phyloP scores from a whole-genome alignment of 1,140 invertebrate species.

The Andricus grossulariae region DNA sequence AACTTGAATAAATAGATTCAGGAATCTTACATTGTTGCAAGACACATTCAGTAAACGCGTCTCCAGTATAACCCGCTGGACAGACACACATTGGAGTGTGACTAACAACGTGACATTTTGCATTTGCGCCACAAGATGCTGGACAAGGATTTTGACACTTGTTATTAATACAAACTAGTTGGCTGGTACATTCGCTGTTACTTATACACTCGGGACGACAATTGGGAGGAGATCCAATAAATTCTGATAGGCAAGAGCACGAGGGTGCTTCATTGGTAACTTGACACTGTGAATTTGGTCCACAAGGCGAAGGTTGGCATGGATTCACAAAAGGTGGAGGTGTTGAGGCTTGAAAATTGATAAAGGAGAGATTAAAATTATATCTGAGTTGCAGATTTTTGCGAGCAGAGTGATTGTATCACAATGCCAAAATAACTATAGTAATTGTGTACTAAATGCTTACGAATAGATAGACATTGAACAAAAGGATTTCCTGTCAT shows the following conservation, averaged over 20 bases:
- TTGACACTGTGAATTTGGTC: conserved; percentile 74
- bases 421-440: background rate
- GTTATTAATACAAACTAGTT: conserved; percentile 71
- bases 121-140: conserved; percentile 79
- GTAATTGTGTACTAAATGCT: conserved; percentile 56
- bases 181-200: conserved; percentile 74
- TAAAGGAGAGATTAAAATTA: background rate
- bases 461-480: conserved; percentile 74
- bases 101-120: conserved; percentile 80
- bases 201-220: conserved; percentile 74
- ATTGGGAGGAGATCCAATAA: conserved; percentile 77
- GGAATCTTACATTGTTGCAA: conserved; percentile 56
- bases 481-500: conserved; percentile 76
- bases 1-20: background rate
- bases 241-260: conserved; percentile 75
- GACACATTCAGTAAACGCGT: conserved; percentile 78
- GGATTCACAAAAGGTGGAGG: conserved; percentile 61
- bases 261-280: conserved; percentile 67
- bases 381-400: background rate
- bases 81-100: conserved; percentile 82
- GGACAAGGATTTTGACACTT: conserved; percentile 75
- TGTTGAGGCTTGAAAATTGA: conserved; percentile 45
- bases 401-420: background rate
- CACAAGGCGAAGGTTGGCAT: conserved; percentile 74
- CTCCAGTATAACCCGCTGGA: conserved; percentile 80